These are phyloP conservation scores for Sebastes cheni DNA, from an alignment of 2,797 vertebrate species.

Conservation along the genomic window DNA sequence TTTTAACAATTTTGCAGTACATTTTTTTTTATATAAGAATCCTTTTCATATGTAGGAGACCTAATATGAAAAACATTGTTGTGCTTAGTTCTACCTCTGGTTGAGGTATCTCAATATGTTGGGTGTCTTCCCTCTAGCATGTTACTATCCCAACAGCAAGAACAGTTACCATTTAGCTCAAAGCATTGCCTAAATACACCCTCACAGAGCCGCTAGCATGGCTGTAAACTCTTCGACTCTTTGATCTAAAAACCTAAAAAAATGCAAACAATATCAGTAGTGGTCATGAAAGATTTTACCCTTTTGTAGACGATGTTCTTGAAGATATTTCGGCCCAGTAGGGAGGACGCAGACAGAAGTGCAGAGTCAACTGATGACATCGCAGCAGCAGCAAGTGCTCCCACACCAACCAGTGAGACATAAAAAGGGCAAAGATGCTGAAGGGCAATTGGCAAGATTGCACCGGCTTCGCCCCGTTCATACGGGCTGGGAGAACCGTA, in stretches of 20 bases:
- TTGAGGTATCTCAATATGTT: too few relatives aligned
- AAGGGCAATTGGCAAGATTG: slow-evolving; percentile 50
- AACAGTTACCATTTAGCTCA: neutral
- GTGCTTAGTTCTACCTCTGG: neutral
- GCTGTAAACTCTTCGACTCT: neutral
- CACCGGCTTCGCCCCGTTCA: slow-evolving; percentile 44
- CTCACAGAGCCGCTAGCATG: neutral
- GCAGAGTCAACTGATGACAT: slow-evolving; percentile 70
- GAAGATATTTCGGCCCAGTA: slow-evolving; percentile 56
- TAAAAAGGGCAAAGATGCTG: slow-evolving; percentile 51
- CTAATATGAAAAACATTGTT: too few relatives aligned
- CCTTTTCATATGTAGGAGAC: too few relatives aligned
- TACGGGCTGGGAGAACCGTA: slow-evolving; percentile 35
- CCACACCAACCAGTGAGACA: slow-evolving; percentile 41
- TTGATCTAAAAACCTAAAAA: too few relatives aligned
- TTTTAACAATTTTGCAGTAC: too few relatives aligned
- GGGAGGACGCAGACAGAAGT: slow-evolving; percentile 66
- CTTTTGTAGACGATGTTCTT: slow-evolving; percentile 62
- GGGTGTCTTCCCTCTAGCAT: neutral
- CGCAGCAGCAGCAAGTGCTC: slow-evolving; percentile 62
- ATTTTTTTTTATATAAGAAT: too few relatives aligned
- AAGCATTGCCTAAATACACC: neutral
- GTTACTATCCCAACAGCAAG: neutral
- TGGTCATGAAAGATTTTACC: neutral
- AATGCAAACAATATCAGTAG: neutral